Evolutionary conservation across 2,888 invertebrate species (phyloP).

Genomic region (Lobophora halterata): DNA sequence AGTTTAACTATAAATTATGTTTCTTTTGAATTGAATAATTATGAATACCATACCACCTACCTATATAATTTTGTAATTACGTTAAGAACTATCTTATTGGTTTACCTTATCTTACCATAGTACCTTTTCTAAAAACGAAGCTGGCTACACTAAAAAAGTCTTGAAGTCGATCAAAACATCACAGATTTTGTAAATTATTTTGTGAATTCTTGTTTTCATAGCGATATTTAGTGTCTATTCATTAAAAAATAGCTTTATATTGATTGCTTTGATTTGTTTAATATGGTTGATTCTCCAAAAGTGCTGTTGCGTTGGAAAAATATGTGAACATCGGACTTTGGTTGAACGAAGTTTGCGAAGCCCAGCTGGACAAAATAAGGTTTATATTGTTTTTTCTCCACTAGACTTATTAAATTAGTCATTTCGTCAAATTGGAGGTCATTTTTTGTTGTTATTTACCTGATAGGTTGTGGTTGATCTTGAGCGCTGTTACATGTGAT

Average conservation of each 20-base stretch:
- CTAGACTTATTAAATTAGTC: conserved; percentile 24
- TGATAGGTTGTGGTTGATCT: neutral
- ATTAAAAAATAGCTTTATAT: no score
- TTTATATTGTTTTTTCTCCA: conserved; percentile 39
- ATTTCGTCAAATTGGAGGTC: conserved; percentile 17
- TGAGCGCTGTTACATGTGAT: neutral
- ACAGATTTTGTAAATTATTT: conserved; percentile 28
- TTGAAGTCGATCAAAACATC: conserved; percentile 67
- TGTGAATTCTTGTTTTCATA: conserved; percentile 61
- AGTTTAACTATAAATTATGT: no score
- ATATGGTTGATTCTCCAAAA: no score
- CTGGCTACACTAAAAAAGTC: no score
- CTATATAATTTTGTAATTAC: no score
- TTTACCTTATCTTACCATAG: no score
- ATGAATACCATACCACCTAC: no score
- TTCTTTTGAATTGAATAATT: no score
- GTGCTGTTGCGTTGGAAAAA: conserved; percentile 36
- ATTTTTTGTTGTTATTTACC: conserved; percentile 21
- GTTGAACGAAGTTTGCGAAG: conserved; percentile 41
- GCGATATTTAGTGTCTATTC: conserved; percentile 23
- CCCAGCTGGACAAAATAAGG: conserved; percentile 57
- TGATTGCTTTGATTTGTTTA: no score
- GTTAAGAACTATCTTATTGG: no score
- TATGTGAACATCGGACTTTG: conserved; percentile 37
- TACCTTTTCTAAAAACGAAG: no score